These are phyloP conservation scores for Lamprologus speciosus DNA, from an alignment of 2,113 vertebrate species.

Conservation along the genomic window DNA sequence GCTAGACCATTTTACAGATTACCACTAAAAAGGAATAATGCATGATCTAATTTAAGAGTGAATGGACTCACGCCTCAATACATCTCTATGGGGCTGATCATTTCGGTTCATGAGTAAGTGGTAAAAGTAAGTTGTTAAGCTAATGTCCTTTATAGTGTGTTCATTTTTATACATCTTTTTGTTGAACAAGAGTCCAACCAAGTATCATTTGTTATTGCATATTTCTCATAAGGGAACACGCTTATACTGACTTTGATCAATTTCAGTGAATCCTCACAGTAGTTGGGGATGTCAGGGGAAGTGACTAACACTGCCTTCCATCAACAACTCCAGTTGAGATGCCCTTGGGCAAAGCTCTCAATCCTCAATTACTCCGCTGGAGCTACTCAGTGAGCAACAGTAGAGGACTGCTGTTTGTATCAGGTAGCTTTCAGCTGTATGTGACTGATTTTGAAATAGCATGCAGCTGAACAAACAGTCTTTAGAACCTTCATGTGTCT, in stretches of 20 bases:
- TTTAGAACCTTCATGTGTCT: background rate
- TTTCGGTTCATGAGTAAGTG: background rate
- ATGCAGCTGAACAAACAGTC: background rate
- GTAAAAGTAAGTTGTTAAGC: background rate
- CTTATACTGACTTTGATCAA: background rate
- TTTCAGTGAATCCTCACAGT: background rate
- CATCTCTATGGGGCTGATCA: background rate
- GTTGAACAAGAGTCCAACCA: background rate
- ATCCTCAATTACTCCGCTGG: conserved; percentile 25
- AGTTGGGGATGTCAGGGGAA: background rate
- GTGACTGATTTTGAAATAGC: background rate
- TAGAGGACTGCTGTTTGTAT: background rate
- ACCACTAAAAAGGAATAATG: background rate
- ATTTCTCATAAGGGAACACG: background rate
- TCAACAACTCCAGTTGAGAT: conserved; percentile 20
- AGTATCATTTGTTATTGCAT: background rate
- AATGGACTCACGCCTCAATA: background rate
- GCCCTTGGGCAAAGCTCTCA: conserved; percentile 33
- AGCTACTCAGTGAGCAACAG: background rate
- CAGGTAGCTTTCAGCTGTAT: background rate
- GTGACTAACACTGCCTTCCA: conserved; percentile 3
- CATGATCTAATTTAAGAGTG: background rate
- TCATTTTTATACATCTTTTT: background rate
- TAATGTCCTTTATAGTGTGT: background rate
- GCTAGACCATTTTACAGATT: background rate